Percentiles rank a stretch among this genome's conserved stretches.
phyloP scores from a whole-genome alignment of 2,797 vertebrate species.

The Nyctalus aviator region DNA sequence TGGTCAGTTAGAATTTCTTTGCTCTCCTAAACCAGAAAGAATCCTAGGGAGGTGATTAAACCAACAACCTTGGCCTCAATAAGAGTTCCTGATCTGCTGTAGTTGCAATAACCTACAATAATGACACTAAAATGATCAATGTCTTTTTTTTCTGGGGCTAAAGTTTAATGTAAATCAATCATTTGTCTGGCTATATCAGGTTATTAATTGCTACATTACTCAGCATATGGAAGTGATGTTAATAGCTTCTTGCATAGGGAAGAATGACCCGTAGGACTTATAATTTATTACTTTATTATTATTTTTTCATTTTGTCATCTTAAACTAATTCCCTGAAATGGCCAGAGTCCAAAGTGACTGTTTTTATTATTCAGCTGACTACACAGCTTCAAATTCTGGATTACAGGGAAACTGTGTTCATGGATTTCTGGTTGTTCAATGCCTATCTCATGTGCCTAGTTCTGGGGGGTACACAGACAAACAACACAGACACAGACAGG shows the following conservation, averaged over 20 bases:
- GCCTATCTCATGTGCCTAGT: not conserved
- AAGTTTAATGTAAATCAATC: slow-evolving; percentile 59
- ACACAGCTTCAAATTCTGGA: not conserved
- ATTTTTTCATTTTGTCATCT: slow-evolving; percentile 52
- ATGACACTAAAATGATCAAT: not conserved
- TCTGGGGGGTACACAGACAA: not conserved
- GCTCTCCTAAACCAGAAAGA: not conserved
- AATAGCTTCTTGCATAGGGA: slow-evolving; percentile 23
- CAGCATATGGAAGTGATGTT: not conserved
- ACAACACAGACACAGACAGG: not conserved
- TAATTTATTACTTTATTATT: not conserved
- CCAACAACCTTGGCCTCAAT: not conserved
- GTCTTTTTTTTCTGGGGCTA: not conserved
- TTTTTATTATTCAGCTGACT: not conserved
- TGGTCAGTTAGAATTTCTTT: not conserved
- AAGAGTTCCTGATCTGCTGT: not conserved
- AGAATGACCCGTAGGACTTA: slow-evolving; percentile 26
- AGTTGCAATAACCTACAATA: not conserved
- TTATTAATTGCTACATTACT: slow-evolving; percentile 63
- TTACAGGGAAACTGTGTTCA: not conserved
- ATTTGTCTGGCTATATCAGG: slow-evolving; percentile 27
- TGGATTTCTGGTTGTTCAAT: not conserved
- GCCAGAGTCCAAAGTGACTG: slow-evolving; percentile 18
- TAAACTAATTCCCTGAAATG: slow-evolving; percentile 56
- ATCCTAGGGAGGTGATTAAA: not conserved